phyloP scores from a whole-genome alignment of 2,888 invertebrate species.

The Zhuqinia jingwanae region DNA sequence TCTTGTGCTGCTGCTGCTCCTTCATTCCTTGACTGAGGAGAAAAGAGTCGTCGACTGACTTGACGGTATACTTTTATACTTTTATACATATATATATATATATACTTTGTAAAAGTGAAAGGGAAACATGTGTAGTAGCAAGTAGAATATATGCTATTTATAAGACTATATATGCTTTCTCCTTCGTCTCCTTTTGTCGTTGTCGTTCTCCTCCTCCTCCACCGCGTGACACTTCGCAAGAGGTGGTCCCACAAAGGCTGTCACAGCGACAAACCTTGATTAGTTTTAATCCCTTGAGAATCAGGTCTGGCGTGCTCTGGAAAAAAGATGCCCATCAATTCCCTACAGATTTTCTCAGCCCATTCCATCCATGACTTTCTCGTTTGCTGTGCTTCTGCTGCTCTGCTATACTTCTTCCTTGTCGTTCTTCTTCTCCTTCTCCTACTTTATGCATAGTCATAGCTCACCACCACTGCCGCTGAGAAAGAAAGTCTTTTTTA shows the following conservation, averaged over 20 bases:
- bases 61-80: constrained; percentile 39
- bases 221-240: constrained; percentile 79
- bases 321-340: constrained; percentile 79
- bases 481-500: constrained; percentile 52
- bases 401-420: constrained; percentile 7
- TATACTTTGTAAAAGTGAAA: neutral
- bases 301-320: constrained; percentile 78
- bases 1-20: neutral
- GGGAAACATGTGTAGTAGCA: constrained; percentile 10
- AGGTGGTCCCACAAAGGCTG: constrained; percentile 79
- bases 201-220: too few relatives aligned
- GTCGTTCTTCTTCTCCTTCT: constrained; percentile 53
- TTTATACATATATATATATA: neutral
- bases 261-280: constrained; percentile 80
- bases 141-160: constrained; percentile 4
- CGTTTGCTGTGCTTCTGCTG: too few relatives aligned
- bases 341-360: constrained; percentile 75
- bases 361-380: constrained; percentile 77
- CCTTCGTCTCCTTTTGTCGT: too few relatives aligned
- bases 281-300: constrained; percentile 79
- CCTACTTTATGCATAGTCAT: constrained; percentile 42
- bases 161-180: neutral
- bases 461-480: neutral
- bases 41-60: constrained; percentile 39
- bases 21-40: constrained; percentile 17